Evolutionary conservation across 2,113 vertebrate species (phyloP).

Genomic region (Mirounga angustirostris): DNA sequence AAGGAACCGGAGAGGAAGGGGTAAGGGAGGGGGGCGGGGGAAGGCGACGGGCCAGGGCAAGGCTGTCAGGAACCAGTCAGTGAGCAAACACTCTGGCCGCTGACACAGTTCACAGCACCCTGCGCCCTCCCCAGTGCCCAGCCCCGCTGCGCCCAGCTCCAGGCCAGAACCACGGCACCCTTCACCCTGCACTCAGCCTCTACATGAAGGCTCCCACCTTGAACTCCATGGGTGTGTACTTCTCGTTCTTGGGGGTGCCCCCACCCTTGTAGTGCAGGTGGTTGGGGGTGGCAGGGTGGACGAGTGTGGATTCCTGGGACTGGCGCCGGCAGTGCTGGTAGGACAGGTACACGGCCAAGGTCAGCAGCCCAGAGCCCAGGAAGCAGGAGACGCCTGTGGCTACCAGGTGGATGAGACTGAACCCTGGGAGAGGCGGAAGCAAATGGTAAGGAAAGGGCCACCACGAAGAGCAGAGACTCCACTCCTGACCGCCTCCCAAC

Average conservation of each 20-base stretch:
- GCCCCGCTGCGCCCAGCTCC: not conserved
- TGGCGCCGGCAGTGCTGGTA: conserved; percentile 97
- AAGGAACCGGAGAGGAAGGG: conserved; percentile 28
- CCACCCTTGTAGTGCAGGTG: conserved; percentile 98
- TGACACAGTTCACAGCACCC: not conserved
- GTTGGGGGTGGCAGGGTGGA: conserved; percentile 98
- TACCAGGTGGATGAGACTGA: conserved; percentile 96
- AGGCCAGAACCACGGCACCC: not conserved
- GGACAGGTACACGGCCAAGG: conserved; percentile 96
- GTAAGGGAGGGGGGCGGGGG: not conserved
- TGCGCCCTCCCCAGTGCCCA: not conserved
- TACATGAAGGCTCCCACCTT: conserved; percentile 90
- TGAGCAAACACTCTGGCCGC: not conserved
- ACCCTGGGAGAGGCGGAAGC: conserved; percentile 87
- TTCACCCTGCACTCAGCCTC: not conserved
- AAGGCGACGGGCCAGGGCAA: not conserved
- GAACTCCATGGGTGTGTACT: conserved; percentile 99
- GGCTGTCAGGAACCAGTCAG: not conserved
- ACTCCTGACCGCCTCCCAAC: not conserved
- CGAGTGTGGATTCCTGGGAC: conserved; percentile 96
- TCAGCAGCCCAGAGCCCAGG: conserved; percentile 96
- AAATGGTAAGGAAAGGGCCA: not conserved
- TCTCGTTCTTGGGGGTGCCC: conserved; percentile 98
- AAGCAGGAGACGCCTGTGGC: conserved; percentile 97
- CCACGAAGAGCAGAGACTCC: not conserved